phyloP scores from a whole-genome alignment of 2,888 invertebrate genomes.

The Calameuta idolon region DNA sequence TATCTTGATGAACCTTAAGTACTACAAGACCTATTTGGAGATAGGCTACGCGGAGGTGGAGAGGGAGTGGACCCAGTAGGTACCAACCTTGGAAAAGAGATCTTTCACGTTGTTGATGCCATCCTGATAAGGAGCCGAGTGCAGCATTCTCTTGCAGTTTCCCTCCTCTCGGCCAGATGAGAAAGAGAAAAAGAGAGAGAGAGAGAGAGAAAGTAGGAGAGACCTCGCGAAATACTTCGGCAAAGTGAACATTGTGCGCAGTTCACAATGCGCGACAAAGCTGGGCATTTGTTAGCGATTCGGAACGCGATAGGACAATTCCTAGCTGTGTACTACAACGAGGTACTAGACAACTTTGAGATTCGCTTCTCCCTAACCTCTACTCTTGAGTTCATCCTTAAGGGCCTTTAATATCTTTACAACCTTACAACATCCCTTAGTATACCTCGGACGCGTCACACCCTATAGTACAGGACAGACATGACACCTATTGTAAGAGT shows the following conservation, averaged over 20 bases:
- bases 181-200: not conserved
- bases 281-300: slow-evolving; percentile 46
- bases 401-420: not conserved
- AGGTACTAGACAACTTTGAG: not conserved
- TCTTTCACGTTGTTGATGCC: slow-evolving; percentile 56
- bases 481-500: not conserved
- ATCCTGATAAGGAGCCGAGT: slow-evolving; percentile 46
- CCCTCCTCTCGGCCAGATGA: slow-evolving; percentile 21
- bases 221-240: slow-evolving; percentile 35
- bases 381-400: not conserved
- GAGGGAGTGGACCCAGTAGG: slow-evolving; percentile 12
- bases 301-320: slow-evolving; percentile 30
- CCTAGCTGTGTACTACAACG: not conserved
- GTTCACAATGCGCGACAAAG: slow-evolving; percentile 35
- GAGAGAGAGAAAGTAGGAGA: not conserved
- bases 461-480: not conserved
- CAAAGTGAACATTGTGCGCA: slow-evolving; percentile 36
- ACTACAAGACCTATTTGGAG: slow-evolving; percentile 58
- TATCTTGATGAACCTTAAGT: slow-evolving; percentile 64
- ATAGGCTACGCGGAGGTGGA: slow-evolving; percentile 32
- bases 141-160: slow-evolving; percentile 36
- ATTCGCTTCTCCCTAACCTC: not conserved
- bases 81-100: slow-evolving; percentile 51
- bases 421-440: not conserved
- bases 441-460: not conserved